Evolutionary conservation across 1,140 invertebrate genomes (phyloP).

Genomic region (Linepithema humile): DNA sequence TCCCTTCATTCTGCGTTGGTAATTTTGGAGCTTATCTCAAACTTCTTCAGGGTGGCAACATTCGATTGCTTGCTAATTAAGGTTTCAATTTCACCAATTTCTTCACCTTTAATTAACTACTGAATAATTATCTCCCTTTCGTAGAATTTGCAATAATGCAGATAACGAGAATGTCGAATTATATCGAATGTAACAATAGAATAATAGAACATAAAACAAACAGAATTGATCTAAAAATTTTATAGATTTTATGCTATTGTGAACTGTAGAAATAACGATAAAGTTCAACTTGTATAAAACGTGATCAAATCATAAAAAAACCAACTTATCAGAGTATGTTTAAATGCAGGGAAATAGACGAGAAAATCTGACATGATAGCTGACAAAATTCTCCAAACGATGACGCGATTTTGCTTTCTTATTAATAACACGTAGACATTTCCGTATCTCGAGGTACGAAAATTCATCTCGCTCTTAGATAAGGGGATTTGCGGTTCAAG

Average conservation of each 20-base stretch:
- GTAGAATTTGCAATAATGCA: neutral
- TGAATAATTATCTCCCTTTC: neutral
- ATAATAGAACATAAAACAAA: neutral
- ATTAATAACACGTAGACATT: conserved; percentile 28
- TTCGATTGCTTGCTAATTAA: conserved; percentile 39
- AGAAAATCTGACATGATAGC: neutral
- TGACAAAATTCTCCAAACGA: conserved; percentile 7
- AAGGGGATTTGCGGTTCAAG: conserved; percentile 50
- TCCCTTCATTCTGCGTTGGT: conserved; percentile 42
- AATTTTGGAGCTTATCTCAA: conserved; percentile 45
- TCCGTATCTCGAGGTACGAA: conserved; percentile 23
- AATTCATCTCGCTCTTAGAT: conserved; percentile 49
- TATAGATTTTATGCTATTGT: no score
- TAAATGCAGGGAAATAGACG: neutral
- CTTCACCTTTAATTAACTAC: neutral
- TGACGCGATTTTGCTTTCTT: conserved; percentile 5
- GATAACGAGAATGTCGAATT: neutral
- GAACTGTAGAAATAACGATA: neutral
- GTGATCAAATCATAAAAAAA: no score
- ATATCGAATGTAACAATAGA: neutral
- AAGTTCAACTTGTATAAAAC: neutral
- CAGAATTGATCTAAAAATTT: neutral
- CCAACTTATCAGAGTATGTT: neutral
- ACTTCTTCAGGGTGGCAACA: conserved; percentile 27
- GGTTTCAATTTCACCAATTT: conserved; percentile 37